Base-by-base conservation (phyloP, 1,140 invertebrate species). In the Bilobella aurantiaca region DNA sequence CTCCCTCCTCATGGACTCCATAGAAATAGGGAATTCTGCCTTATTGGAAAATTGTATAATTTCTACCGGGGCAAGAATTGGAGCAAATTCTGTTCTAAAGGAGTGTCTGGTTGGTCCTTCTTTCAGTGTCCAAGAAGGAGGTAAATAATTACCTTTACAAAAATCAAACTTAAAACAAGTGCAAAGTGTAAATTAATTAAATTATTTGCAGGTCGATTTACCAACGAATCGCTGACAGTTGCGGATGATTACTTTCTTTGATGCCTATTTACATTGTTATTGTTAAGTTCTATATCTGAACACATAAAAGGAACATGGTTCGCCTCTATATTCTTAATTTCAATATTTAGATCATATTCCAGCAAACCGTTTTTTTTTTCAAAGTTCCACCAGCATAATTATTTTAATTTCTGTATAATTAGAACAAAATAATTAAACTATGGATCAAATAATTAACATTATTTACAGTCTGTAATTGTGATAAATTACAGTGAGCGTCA, bases 1-100 rank as follows among this genome's bases (percentile, higher is more conserved):
- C 73, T 78, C 74, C 61, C 73, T 82, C 63, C 73, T 82, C 23
- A 77, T 82, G 76, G 78, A 82, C 70, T 73, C 80, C 73, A 79
- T 81, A 1, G 75, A 67, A 1, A 77, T 83, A 64, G 75, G 74
- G 31, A 76, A 79, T 61, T 76, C 76, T 58, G 73, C 62, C 25
- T 32, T 53, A 8, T n/a, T 67, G 2, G 68, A 72, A 58, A 69
- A 70, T 53, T 68, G 53, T 42, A 65, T 73, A 2, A 60, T 73
- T 3, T 65, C 63, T 2, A 58, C 29, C 18, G 31, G 57, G 8
- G 25, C 30, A 25, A 25, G 28, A 32, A 59, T 65, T 25, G 63
- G 63, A 5, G 21, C 53, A 1, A 59, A 59, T 58, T 53, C 63
- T 25, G 56, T 65, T 18, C 21, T 65, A 14, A 65, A 59, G 37